Evolutionary conservation across 1,140 invertebrate genomes (phyloP).

Genomic region (Drosophila tani): DNA sequence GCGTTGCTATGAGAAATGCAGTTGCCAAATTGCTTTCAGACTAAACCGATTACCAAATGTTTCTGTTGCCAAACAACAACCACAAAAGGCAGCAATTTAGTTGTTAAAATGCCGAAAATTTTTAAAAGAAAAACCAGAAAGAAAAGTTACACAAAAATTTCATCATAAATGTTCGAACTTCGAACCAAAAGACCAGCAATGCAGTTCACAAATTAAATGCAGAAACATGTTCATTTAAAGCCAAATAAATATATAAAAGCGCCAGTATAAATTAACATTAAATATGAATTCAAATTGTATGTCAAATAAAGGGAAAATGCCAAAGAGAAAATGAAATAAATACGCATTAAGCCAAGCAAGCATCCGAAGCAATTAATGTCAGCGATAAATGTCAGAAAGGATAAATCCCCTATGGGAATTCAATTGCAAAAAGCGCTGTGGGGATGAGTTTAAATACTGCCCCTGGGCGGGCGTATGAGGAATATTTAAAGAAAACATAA

Average conservation of each 20-base stretch:
- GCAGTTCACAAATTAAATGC: conserved; percentile 29
- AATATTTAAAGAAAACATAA: conserved; percentile 1
- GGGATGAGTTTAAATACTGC: not conserved
- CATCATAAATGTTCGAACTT: conserved; percentile 7
- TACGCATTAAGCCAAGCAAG: conserved; percentile 11
- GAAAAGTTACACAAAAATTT: conserved; percentile 49
- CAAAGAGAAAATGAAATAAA: conserved; percentile 35
- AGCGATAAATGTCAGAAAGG: conserved; percentile 45
- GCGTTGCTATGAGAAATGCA: conserved; percentile 26
- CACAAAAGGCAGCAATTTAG: conserved; percentile 42
- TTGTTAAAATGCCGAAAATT: conserved; percentile 34
- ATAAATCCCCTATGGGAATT: conserved; percentile 10
- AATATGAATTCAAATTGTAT: conserved; percentile 12
- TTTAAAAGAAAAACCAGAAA: conserved; percentile 23
- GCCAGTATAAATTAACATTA: conserved; percentile 21
- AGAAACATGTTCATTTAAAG: conserved; percentile 8
- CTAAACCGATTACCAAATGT: conserved; percentile 37
- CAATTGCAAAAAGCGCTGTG: not conserved
- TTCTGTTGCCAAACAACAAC: conserved; percentile 52
- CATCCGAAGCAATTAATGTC: conserved; percentile 56
- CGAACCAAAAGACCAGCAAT: conserved; percentile 4
- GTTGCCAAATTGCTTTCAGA: conserved; percentile 57
- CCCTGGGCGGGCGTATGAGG: not conserved
- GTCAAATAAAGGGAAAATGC: conserved; percentile 10
- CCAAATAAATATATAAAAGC: conserved; percentile 1